Evolutionary conservation across 2,113 vertebrate genomes (phyloP), one percentile per base, ranked within the genome.

Genomic region (Oreochromis aureus): DNA sequence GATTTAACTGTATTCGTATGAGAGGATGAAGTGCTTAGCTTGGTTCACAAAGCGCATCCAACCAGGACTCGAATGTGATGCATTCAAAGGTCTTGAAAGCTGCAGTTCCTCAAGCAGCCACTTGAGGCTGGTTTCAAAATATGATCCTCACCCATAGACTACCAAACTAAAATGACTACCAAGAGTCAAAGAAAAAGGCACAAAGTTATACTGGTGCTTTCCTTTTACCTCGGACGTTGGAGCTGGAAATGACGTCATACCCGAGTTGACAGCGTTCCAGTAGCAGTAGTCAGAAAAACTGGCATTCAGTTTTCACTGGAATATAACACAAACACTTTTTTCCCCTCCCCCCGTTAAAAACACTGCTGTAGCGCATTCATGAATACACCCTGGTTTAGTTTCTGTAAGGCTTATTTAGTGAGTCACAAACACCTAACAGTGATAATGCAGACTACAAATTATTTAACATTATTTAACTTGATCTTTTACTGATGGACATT

Each of bases 401-500:
- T 69, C 1, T 9, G 19, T 41, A 7, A 0, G 36, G 10, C 10
- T 71, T 69, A 69, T 69, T 69, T 71, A 63, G 59, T 15, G 7
- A 24, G 36, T 69, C 63, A 69, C 5, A 71, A 71, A 44, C 12
- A 71, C 22, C n/a, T 41, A 44, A 71, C 36, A 16, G 66, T 71
- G 66, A 41, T 41, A 71, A 41, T 44, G n/a, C 36, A 41, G n/a
- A 41, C 39, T 44, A 44, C 63, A 69, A 69, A 69, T 69, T 39
- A 66, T 66, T 63, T 63, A 63, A 34, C 16, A 34, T 63, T 63
- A 34, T 63, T 66, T 66, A 66, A 36, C 61, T 66, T 39, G 10
- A 66, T 66, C 61, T 66, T 36, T 39, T 69, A 0, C 63, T 39
- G 63, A 48, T 48, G 6, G 5, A 79, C 15, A 19, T 24, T 46